Evolutionary conservation across 2,888 invertebrate species (phyloP), one percentile per base, ranked within the genome.

Genomic region (Uropetala carovei): DNA sequence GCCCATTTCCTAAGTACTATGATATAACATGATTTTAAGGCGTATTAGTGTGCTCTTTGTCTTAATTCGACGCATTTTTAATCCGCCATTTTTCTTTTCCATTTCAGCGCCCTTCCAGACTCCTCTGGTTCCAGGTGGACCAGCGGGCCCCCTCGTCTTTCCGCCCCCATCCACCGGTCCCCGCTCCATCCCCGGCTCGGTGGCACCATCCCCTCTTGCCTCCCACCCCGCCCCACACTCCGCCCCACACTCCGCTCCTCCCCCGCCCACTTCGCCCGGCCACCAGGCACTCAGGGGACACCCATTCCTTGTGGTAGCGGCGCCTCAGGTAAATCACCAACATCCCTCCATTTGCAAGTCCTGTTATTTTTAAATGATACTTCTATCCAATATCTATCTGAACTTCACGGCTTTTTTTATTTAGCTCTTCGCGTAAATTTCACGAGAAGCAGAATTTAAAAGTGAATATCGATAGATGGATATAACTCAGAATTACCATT

Each of bases 271-370:
- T 8, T 93, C 94, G 11, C 59, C 95, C 43, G 92, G 81, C 43
- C 92, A 92, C 92, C 91, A 84, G 59, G 96, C 5, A 96, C 96
- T 7, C 95, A n/a, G 96, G 96, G 10, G 96, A 96, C 58, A 96
- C 96, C 93, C 96, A 96, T 22, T 95, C 96, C 75, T 96, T 96
- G 10, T 96, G 96, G 85, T 96, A 93, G 94, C 95, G 94, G 82
- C 92, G 89, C 92, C 93, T 82, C 84, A 91, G 92, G 64, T 91
- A 64, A 43, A n/a, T 93, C 94, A 0, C 93, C 94, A 0, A 94
- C 95, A 0, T 94, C 94, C 9, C 94, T n/a, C 94, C 8, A 94
- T 27, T 27, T 11, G 94, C 94, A 92, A 95, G 94, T 84, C 95
- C 94, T 16, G 11, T 5, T 16, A 0, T 16, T 7, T n/a, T 7